These are phyloP conservation scores for Acheta domesticus DNA, from an alignment of 2,888 invertebrate species.

Conservation along the genomic window DNA sequence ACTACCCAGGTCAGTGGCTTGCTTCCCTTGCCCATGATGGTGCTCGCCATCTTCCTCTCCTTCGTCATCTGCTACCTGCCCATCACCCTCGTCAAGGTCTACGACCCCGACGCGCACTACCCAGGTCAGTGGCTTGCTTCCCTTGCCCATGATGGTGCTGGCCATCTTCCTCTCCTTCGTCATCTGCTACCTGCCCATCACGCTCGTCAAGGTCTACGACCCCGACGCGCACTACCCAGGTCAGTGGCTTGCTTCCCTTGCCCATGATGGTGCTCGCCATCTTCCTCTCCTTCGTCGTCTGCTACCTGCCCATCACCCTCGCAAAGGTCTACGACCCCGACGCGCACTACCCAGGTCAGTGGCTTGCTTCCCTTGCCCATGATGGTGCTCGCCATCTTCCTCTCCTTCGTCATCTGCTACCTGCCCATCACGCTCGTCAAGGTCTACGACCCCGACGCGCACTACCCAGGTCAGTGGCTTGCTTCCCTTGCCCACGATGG, in stretches of 20 bases:
- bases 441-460: conserved; percentile 67
- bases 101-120: conserved; percentile 61
- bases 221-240: conserved; percentile 59
- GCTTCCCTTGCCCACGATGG: too few species aligned
- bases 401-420: conserved; percentile 86
- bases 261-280: conserved; percentile 91
- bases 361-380: too few species aligned
- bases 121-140: too few species aligned
- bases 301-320: conserved; percentile 87
- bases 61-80: conserved; percentile 89
- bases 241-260: too few species aligned
- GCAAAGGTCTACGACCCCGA: conserved; percentile 77
- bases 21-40: too few species aligned
- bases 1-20: too few species aligned
- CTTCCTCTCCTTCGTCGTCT: conserved; percentile 83
- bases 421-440: conserved; percentile 89
- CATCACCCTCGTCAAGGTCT: conserved; percentile 85
- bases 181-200: conserved; percentile 87
- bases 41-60: conserved; percentile 84
- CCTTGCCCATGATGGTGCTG: conserved; percentile 89
- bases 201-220: conserved; percentile 80
- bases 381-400: conserved; percentile 90
- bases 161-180: conserved; percentile 89
- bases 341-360: conserved; percentile 56
- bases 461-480: too few species aligned